Evolutionary conservation across 2,888 invertebrate genomes (phyloP).

Genomic region (Cheilosia soror): DNA sequence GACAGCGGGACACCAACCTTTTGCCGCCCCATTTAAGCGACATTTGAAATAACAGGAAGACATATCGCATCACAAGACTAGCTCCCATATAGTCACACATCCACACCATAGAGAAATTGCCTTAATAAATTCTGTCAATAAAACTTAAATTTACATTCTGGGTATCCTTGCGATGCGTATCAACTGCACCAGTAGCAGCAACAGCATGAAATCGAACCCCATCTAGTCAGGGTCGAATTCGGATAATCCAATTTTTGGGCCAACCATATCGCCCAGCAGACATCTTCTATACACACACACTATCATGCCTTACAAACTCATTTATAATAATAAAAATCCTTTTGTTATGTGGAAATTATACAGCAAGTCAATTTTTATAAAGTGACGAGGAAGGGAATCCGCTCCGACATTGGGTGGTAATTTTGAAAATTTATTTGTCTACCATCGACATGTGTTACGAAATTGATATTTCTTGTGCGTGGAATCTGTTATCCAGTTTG

Average conservation of each 20-base stretch:
- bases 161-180: slow-evolving; percentile 44
- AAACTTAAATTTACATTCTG: slow-evolving; percentile 69
- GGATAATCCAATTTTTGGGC: slow-evolving; percentile 50
- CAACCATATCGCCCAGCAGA: slow-evolving; percentile 31
- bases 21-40: slow-evolving; percentile 11
- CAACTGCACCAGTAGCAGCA: slow-evolving; percentile 45
- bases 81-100: background rate
- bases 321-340: slow-evolving; percentile 57
- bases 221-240: slow-evolving; percentile 26
- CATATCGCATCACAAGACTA: slow-evolving; percentile 21
- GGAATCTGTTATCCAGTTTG: slow-evolving; percentile 34
- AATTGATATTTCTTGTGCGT: slow-evolving; percentile 70
- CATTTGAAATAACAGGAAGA: slow-evolving; percentile 30
- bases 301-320: slow-evolving; percentile 2
- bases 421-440: slow-evolving; percentile 73
- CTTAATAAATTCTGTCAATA: slow-evolving; percentile 70
- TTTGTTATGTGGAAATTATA: slow-evolving; percentile 74
- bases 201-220: slow-evolving; percentile 43
- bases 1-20: slow-evolving; percentile 33
- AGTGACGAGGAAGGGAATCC: slow-evolving; percentile 7
- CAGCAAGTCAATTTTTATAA: slow-evolving; percentile 56
- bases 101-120: slow-evolving; percentile 43
- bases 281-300: slow-evolving; percentile 10
- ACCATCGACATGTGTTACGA: slow-evolving; percentile 66
- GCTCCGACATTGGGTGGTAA: slow-evolving; percentile 51